These are phyloP conservation scores for Conistra vaccinii DNA, from an alignment of 2,888 invertebrate genomes.

Conservation along the genomic window DNA sequence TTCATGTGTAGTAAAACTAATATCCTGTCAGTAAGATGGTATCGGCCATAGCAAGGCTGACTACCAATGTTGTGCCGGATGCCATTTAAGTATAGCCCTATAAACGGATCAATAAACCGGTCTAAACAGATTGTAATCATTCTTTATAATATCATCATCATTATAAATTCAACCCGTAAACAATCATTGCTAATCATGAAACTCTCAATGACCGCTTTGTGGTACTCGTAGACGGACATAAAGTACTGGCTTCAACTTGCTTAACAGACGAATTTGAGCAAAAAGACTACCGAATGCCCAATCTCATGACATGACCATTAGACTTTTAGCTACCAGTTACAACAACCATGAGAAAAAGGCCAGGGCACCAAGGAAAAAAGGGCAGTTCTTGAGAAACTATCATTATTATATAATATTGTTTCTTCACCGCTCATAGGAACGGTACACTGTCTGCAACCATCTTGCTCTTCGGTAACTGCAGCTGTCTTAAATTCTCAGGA, in stretches of 20 bases:
- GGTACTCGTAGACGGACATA: not conserved
- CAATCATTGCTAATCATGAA: too few species aligned
- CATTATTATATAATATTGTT: not conserved
- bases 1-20: slow-evolving; percentile 1
- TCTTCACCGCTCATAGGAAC: not conserved
- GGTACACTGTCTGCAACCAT: not conserved
- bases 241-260: not conserved
- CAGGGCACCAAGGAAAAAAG: too few species aligned
- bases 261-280: too few species aligned
- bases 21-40: slow-evolving; percentile 20
- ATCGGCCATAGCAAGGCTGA: not conserved
- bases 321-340: not conserved
- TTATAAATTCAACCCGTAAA: not conserved
- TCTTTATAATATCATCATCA: not conserved
- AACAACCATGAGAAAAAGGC: not conserved
- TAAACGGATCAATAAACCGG: slow-evolving; percentile 22
- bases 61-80: not conserved
- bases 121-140: not conserved
- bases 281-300: not conserved
- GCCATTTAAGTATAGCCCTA: not conserved
- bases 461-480: not conserved
- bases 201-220: not conserved
- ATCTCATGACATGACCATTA: not conserved
- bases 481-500: slow-evolving; percentile 24
- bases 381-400: not conserved